A percentile compares a stretch with the other conserved stretches of the same genome.
Conservation (phyloP, 1,140 invertebrate genomes). For the Ceratina australensis region DNA sequence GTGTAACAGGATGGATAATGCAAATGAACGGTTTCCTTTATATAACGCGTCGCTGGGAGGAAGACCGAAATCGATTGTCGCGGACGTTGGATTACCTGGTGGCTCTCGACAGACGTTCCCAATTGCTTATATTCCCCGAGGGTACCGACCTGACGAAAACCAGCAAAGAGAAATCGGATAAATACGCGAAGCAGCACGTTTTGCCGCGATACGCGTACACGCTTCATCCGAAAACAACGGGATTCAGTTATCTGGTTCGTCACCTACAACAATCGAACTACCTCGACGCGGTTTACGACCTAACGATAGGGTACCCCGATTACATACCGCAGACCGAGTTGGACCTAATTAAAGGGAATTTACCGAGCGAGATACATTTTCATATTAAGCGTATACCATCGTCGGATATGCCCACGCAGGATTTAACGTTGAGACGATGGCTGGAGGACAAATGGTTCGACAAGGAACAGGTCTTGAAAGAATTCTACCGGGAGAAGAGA, state of each 20-base stretch:
- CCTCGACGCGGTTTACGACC: conserved; percentile 88
- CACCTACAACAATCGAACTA: conserved; percentile 84
- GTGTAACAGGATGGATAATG: conserved; percentile 91
- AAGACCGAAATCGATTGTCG: conserved; percentile 85
- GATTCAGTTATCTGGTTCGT: conserved; percentile 87
- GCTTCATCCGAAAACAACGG: conserved; percentile 92
- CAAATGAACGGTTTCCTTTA: conserved; percentile 91
- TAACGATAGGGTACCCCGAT: conserved; percentile 88
- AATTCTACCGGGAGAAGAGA: conserved; percentile 81
- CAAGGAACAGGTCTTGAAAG: conserved; percentile 84
- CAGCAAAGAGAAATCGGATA: conserved; percentile 86
- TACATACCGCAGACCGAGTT: conserved; percentile 85
- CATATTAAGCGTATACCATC: conserved; percentile 86
- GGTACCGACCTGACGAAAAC: conserved; percentile 91
- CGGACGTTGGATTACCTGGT: conserved; percentile 88
- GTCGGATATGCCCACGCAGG: conserved; percentile 81
- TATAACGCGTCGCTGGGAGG: conserved; percentile 89
- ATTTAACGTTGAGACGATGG: conserved; percentile 83
- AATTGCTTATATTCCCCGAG: conserved; percentile 92
- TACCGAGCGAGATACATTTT: conserved; percentile 88
- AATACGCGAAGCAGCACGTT: conserved; percentile 86
- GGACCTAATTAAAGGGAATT: conserved; percentile 83
- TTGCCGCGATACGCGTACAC: conserved; percentile 86
- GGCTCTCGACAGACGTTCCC: conserved; percentile 82
- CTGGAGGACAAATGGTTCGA: conserved; percentile 85